phyloP scores from a whole-genome alignment of 2,797 vertebrate genomes.

The Setipinna tenuifilis region DNA sequence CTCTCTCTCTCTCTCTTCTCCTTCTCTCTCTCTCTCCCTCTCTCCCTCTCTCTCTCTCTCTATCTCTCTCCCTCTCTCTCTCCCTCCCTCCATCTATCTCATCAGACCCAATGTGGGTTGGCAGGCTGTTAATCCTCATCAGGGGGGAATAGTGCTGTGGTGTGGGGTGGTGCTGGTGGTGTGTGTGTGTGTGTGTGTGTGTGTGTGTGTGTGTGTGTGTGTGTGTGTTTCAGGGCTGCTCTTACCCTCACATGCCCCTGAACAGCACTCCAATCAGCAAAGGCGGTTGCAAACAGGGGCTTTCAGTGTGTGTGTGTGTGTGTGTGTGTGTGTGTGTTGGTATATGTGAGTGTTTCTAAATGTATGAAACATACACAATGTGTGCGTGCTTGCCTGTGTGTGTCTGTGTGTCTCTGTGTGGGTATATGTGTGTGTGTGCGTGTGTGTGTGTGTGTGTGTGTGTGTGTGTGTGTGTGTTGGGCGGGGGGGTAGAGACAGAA shows the following conservation, averaged over 20 bases:
- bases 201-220: constrained; percentile 1
- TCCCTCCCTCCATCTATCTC: not conserved
- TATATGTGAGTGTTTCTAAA: not conserved
- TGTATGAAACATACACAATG: too few species aligned
- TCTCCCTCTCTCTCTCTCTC: not conserved
- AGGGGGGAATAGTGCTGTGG: constrained; percentile 10
- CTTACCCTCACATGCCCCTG: constrained; percentile 17
- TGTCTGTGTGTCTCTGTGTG: not conserved
- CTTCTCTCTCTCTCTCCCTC: not conserved
- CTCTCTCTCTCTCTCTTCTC: not conserved
- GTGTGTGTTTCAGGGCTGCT: constrained; percentile 9
- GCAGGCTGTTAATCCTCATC: constrained; percentile 25
- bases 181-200: not conserved
- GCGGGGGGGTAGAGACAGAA: not conserved
- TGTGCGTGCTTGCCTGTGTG: not conserved
- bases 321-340: not conserved
- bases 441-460: not conserved
- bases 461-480: not conserved
- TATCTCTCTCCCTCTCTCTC: not conserved
- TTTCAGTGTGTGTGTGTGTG: not conserved
- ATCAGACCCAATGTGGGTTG: constrained; percentile 22
- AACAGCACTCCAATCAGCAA: constrained; percentile 14
- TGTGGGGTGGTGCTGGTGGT: not conserved
- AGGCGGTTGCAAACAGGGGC: not conserved
- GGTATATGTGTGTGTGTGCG: not conserved